These are phyloP conservation scores for Harpegnathos saltator DNA, from an alignment of 1,140 invertebrate species.

Conservation along the genomic window DNA sequence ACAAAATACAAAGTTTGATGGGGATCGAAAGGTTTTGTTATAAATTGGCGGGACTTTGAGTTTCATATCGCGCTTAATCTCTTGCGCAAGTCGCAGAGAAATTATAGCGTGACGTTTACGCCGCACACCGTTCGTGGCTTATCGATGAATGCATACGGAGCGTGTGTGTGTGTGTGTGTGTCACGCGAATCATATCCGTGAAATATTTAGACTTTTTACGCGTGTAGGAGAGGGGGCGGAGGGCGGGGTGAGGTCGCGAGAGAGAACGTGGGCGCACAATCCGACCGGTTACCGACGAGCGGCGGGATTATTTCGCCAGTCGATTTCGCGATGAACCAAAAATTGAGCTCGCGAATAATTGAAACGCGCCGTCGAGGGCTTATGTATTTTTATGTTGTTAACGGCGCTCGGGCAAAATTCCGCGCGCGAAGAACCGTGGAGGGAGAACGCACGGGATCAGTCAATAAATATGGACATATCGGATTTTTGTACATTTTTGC, in stretches of 20 bases:
- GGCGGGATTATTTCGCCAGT: conserved; percentile 42
- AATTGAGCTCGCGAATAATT: conserved; percentile 50
- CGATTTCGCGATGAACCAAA: conserved; percentile 55
- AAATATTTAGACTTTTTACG: conserved; percentile 34
- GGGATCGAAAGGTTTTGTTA: too few species aligned
- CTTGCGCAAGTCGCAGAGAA: not conserved
- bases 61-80: not conserved
- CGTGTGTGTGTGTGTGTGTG: too few species aligned
- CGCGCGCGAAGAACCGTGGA: conserved; percentile 49
- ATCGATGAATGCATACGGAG: too few species aligned
- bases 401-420: conserved; percentile 46
- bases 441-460: conserved; percentile 53
- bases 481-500: conserved; percentile 60
- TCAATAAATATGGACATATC: conserved; percentile 62
- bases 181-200: conserved; percentile 55
- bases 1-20: too few species aligned
- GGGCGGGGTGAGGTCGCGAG: not conserved
- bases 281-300: conserved; percentile 38
- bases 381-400: conserved; percentile 62
- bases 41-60: not conserved
- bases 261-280: conserved; percentile 20
- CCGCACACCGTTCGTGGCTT: conserved; percentile 32
- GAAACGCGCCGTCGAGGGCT: conserved; percentile 45
- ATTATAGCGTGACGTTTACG: not conserved
- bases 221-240: not conserved